phyloP scores from a whole-genome alignment of 2,888 invertebrate species.

The Aphodius granarius region DNA sequence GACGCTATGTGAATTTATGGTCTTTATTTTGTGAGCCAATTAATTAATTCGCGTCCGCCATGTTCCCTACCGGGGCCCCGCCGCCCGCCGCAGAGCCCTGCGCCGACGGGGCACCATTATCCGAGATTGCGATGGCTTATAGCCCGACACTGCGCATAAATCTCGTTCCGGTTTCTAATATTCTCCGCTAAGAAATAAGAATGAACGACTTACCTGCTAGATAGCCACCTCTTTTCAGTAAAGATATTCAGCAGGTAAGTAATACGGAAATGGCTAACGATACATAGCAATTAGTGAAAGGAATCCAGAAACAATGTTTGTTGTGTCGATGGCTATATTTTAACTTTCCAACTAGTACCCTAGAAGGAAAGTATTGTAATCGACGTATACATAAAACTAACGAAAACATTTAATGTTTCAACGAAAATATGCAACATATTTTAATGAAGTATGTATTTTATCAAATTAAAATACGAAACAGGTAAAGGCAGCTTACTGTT shows the following conservation, averaged over 20 bases:
- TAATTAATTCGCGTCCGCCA: conserved; percentile 56
- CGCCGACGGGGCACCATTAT: conserved; percentile 49
- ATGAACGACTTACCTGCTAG: conserved; percentile 6
- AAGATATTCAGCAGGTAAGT: background rate
- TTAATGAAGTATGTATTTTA: too few species aligned
- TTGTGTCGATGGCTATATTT: too few species aligned
- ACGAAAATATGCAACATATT: too few species aligned
- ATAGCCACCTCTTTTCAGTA: background rate
- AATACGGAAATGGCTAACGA: too few species aligned
- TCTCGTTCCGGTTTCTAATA: conserved; percentile 53
- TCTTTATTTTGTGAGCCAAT: conserved; percentile 57
- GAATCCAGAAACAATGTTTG: too few species aligned
- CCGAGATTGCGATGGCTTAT: conserved; percentile 55
- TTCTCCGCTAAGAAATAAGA: conserved; percentile 42
- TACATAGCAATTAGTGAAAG: too few species aligned
- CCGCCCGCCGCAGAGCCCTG: conserved; percentile 15
- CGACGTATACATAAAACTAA: too few species aligned
- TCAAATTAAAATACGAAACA: too few species aligned
- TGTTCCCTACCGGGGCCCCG: conserved; percentile 44
- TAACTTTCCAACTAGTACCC: too few species aligned
- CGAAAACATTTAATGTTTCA: too few species aligned
- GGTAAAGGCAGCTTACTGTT: too few species aligned
- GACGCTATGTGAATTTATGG: conserved; percentile 56
- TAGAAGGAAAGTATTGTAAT: too few species aligned
- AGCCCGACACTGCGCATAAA: conserved; percentile 52